Conservation (phyloP, 2,888 invertebrate genomes). For the Cataglyphis livida region DNA sequence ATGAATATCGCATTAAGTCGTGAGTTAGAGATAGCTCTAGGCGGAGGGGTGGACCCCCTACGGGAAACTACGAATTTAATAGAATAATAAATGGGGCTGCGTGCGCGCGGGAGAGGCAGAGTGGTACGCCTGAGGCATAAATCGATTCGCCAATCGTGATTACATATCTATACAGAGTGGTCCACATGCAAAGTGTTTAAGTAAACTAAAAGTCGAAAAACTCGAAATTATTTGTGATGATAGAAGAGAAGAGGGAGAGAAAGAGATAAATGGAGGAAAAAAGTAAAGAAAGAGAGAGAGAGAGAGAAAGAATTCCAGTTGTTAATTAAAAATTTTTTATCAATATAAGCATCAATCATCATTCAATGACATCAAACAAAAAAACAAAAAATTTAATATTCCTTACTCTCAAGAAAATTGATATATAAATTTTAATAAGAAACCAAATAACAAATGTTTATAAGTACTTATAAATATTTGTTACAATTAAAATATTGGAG, state of each 20-base stretch:
- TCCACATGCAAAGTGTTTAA: constrained; percentile 10
- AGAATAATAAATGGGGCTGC: constrained; percentile 80
- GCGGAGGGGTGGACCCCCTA: constrained; percentile 69
- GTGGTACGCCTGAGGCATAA: constrained; percentile 26
- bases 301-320: background rate
- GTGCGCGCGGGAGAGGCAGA: constrained; percentile 15
- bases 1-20: constrained; percentile 77
- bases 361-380: too few relatives aligned
- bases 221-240: background rate
- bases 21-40: constrained; percentile 72
- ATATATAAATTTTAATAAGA: background rate
- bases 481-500: background rate
- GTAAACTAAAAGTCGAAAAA: constrained; percentile 16
- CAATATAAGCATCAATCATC: background rate
- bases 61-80: constrained; percentile 80
- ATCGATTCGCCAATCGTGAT: constrained; percentile 54
- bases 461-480: background rate
- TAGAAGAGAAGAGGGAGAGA: background rate
- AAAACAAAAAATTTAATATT: background rate
- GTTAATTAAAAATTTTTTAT: background rate
- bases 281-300: background rate
- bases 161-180: background rate
- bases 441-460: background rate
- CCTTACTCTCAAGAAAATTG: too few relatives aligned
- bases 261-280: too few relatives aligned